phyloP scores from a whole-genome alignment of 2,113 vertebrate genomes.

The Hemiscyllium ocellatum region DNA sequence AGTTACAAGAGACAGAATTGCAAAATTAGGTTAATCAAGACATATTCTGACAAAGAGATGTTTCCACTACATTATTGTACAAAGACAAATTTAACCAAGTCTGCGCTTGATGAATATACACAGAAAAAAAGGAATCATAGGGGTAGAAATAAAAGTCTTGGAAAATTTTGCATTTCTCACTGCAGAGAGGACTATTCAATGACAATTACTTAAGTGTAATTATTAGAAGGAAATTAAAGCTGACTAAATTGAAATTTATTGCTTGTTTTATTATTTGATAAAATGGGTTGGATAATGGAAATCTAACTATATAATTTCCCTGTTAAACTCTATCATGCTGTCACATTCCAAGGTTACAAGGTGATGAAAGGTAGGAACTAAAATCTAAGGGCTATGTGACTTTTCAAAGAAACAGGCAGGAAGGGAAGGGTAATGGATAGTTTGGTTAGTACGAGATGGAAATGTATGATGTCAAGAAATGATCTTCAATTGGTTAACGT shows the following conservation, averaged over 20 bases:
- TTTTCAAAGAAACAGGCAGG: no score
- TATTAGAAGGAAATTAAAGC: not conserved
- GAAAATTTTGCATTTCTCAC: not conserved
- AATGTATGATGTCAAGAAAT: no score
- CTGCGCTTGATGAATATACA: not conserved
- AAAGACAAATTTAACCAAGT: not conserved
- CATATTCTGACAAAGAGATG: not conserved
- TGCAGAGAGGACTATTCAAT: not conserved
- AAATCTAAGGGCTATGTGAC: no score
- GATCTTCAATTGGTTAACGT: no score
- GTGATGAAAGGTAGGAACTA: no score
- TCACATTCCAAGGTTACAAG: not conserved
- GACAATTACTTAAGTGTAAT: not conserved
- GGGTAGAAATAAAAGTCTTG: not conserved
- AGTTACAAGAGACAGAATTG: not conserved
- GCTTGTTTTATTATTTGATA: slow-evolving; percentile 7
- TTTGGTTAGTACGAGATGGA: no score
- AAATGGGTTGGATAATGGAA: not conserved
- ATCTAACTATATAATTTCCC: not conserved
- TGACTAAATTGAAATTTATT: not conserved
- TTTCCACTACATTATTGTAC: not conserved
- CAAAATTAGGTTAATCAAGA: slow-evolving; percentile 2
- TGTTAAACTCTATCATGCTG: not conserved
- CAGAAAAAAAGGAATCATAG: not conserved
- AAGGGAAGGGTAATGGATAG: no score